Conservation (phyloP, 2,113 vertebrate species). For the Coracopsis vasa region DNA sequence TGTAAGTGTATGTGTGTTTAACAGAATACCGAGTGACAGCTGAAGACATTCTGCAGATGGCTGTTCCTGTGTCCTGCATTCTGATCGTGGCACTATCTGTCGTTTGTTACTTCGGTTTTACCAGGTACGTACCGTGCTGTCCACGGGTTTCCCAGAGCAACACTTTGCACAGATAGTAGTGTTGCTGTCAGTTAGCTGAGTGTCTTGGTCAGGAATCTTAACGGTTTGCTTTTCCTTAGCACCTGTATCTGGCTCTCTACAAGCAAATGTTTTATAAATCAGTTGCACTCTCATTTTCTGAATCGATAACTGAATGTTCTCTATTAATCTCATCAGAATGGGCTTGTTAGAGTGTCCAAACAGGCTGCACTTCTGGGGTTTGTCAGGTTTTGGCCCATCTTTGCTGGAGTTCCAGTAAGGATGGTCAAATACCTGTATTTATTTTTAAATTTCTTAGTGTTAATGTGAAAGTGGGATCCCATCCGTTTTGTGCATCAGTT, state of each 20-base stretch:
- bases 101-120: constrained; percentile 58
- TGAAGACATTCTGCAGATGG: constrained; percentile 28
- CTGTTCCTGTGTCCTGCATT: constrained; percentile 41
- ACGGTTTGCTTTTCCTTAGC: not conserved
- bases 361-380: not conserved
- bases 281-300: not conserved
- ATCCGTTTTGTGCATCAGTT: not conserved
- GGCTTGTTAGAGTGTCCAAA: not conserved
- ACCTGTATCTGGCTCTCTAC: not conserved
- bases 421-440: not conserved
- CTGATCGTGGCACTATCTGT: constrained; percentile 32
- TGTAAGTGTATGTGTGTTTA: not conserved
- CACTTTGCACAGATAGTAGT: not conserved
- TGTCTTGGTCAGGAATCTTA: not conserved
- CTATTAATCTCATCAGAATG: not conserved
- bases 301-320: not conserved
- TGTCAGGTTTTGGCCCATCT: not conserved
- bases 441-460: not conserved
- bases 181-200: not conserved
- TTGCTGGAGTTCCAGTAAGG: not conserved
- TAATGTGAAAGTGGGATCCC: not conserved
- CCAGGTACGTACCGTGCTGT: constrained; percentile 56
- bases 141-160: not conserved
- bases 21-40: constrained; percentile 41
- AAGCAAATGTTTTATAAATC: not conserved